Percentiles rank a stretch among this genome's conserved stretches.
Conservation (phyloP, 2,113 vertebrate species). For the Bubalus kerabau region DNA sequence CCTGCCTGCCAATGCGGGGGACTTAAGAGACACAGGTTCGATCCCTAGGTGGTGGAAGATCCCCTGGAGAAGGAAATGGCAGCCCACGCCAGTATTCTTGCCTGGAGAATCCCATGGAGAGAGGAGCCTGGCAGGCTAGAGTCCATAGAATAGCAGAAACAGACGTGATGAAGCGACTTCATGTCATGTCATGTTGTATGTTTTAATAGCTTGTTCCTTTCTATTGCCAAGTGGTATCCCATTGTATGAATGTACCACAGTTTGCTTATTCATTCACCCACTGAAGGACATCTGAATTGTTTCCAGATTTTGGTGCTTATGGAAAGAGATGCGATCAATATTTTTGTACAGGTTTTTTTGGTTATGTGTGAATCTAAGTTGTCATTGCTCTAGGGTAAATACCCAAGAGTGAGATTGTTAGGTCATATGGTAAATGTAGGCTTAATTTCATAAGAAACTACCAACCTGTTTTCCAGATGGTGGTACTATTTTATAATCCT, state of each 20-base stretch:
- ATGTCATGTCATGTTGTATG: not conserved
- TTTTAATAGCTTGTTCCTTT: not conserved
- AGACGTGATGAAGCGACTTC: not conserved
- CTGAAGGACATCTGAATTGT: not conserved
- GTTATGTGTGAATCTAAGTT: not conserved
- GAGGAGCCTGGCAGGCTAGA: not conserved
- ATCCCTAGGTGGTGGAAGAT: not conserved
- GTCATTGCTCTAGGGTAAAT: not conserved
- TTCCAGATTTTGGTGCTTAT: not conserved
- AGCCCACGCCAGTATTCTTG: not conserved
- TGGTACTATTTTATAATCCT: not conserved
- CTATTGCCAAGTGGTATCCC: not conserved
- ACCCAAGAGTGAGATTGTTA: not conserved
- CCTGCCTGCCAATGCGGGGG: not conserved
- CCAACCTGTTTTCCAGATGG: not conserved
- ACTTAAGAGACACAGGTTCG: not conserved
- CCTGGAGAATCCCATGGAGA: not conserved
- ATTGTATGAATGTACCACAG: not conserved
- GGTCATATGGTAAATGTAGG: not conserved
- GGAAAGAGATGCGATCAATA: not conserved
- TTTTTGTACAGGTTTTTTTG: not conserved
- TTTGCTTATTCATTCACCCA: not conserved
- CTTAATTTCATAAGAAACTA: not conserved
- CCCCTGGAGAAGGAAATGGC: not conserved
- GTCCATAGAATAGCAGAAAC: not conserved